These are phyloP conservation scores for Diachasma alloeum DNA, from an alignment of 1,140 invertebrate species.

Conservation along the genomic window DNA sequence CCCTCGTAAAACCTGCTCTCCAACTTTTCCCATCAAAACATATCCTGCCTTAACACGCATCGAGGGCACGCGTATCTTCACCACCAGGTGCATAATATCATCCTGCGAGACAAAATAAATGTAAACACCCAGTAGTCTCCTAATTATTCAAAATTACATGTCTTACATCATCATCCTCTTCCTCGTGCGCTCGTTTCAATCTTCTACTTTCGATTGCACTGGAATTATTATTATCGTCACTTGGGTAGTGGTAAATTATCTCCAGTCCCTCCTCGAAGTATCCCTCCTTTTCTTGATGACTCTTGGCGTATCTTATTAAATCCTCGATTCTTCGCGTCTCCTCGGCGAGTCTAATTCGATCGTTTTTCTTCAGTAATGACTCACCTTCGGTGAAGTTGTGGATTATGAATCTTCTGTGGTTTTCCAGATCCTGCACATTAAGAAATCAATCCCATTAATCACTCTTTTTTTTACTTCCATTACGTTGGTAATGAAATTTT, in stretches of 20 bases:
- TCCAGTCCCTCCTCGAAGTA: conserved; percentile 61
- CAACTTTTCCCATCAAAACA: conserved; percentile 54
- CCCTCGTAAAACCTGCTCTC: conserved; percentile 49
- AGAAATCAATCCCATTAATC: neutral
- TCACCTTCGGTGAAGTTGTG: conserved; percentile 60
- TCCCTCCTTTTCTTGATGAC: conserved; percentile 57
- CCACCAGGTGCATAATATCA: conserved; percentile 58
- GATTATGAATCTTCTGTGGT: conserved; percentile 47
- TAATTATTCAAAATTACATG: neutral
- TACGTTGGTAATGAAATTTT: no score
- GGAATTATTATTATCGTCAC: conserved; percentile 26
- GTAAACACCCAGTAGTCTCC: neutral
- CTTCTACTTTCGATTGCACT: conserved; percentile 37
- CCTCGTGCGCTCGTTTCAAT: conserved; percentile 51
- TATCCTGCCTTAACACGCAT: conserved; percentile 56
- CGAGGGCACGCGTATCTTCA: conserved; percentile 53
- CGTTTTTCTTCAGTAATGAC: conserved; percentile 52
- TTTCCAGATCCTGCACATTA: conserved; percentile 47
- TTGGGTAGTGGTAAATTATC: conserved; percentile 59
- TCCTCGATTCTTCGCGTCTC: conserved; percentile 51
- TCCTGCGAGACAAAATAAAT: conserved; percentile 45
- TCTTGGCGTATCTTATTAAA: conserved; percentile 54
- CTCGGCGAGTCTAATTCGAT: conserved; percentile 42
- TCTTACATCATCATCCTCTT: conserved; percentile 49
- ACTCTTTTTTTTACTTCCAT: neutral